Base-by-base conservation (phyloP, 2,888 invertebrate genomes). In the Empis livida region DNA sequence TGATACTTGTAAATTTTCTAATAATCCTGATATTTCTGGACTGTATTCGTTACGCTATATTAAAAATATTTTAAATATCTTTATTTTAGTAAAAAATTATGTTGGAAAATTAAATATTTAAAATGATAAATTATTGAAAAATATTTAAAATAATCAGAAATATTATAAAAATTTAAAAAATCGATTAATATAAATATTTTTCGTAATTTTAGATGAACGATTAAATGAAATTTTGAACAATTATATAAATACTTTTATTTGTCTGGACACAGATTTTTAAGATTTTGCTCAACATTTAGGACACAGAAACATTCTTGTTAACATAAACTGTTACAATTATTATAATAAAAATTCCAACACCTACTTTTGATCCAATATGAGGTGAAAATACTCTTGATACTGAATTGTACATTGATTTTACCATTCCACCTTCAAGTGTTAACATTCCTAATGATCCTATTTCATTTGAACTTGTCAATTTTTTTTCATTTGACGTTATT, bases 381-480 rank as follows among this genome's bases (percentile, higher is more conserved):
- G 69, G 67, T 46, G 69, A 69, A 58, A 65, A 69, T 49, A 69
- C 65, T 58, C 70, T 64, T 54, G 70, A 65, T 58, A 70, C 62
- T 49, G 70, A 70, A 64, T 70, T 70, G 59, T 70, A 70, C 63
- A 70, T 70, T 59, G 70, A 70, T 64, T 69, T 70, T 56, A 70
- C 66, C 61, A 70, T 58, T 48, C 70, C 70, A 56, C 70, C 70
- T 59, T 70, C 68, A 43, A 70, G 62, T 51, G 70, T 70, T 56
- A 70, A 59, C 59, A 70, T 64, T 56, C 70, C 70, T 58, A 70
- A 59, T 49, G 61, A 64, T 49, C 63, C 62, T 48, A 54, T 55
- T 48, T 53, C 53, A 46, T 50, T 49, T 43, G 35, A 44, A 20
- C 38, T 37, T 27, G 40, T 31, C 16, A 48, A n/a, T 44, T 45